These are phyloP conservation scores for Lutjanus erythropterus DNA, from an alignment of 2,113 vertebrate species.

Conservation along the genomic window DNA sequence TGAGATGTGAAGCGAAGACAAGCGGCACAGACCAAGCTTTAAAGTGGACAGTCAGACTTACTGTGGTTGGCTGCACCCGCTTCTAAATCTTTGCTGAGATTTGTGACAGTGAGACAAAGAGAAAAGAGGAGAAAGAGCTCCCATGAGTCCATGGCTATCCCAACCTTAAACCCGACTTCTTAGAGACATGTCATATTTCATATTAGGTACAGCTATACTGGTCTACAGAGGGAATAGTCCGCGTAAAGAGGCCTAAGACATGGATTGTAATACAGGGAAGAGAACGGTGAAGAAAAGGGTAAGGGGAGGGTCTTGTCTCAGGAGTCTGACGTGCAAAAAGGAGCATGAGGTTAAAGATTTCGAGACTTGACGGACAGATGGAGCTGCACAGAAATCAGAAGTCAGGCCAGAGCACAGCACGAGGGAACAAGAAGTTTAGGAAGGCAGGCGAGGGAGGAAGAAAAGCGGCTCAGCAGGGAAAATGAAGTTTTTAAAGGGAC, in stretches of 20 bases:
- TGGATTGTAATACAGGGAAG: background rate
- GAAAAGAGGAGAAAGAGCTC: background rate
- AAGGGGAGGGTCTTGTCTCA: background rate
- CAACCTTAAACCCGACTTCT: conserved; percentile 24
- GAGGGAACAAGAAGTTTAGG: conserved; percentile 1
- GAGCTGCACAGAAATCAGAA: conserved; percentile 31
- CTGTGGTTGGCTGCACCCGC: conserved; percentile 27
- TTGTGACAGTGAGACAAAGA: conserved; percentile 46
- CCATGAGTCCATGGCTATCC: background rate
- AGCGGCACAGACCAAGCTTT: conserved; percentile 15
- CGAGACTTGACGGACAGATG: conserved; percentile 30
- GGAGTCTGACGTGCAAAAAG: conserved; percentile 10
- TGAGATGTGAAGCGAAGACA: conserved; percentile 36
- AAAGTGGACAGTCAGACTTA: conserved; percentile 43
- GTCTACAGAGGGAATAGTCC: conserved; percentile 8
- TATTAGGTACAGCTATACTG: background rate
- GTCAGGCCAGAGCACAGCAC: conserved; percentile 3
- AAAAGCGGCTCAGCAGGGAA: background rate
- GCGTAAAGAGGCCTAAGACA: background rate
- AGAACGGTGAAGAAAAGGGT: background rate
- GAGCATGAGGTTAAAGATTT: conserved; percentile 41
- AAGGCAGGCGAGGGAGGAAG: background rate
- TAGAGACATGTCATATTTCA: background rate
- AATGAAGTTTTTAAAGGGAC: background rate
- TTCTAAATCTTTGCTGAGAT: conserved; percentile 40